Conservation (phyloP, 2,888 invertebrate genomes). For the Netelia virgata region DNA sequence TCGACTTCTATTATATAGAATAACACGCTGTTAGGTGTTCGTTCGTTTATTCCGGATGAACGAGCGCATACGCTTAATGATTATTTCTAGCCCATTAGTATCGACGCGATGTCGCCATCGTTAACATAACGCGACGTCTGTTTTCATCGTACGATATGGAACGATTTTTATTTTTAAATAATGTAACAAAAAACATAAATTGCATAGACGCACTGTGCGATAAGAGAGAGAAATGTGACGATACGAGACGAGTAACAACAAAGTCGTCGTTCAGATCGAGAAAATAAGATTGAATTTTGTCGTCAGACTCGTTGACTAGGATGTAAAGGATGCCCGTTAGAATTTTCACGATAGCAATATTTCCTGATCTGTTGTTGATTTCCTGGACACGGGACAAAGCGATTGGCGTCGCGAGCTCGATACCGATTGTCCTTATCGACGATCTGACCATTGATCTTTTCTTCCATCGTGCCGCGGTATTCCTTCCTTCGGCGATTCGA, state of each 20-base stretch:
- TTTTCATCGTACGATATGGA: too few species aligned
- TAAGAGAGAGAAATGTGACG: too few species aligned
- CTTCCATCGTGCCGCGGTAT: slow-evolving; percentile 13
- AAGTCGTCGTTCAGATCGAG: background rate
- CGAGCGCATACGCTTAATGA: background rate
- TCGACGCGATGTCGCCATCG: background rate
- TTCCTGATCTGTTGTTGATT: slow-evolving; percentile 48
- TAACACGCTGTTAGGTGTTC: background rate
- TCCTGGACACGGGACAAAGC: slow-evolving; percentile 37
- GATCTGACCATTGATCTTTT: slow-evolving; percentile 19
- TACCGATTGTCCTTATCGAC: slow-evolving; percentile 41
- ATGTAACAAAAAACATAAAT: too few species aligned
- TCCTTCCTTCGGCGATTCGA: slow-evolving; percentile 49
- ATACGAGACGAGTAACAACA: background rate
- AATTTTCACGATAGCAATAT: slow-evolving; percentile 53
- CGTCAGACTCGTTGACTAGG: slow-evolving; percentile 47
- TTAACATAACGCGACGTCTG: background rate
- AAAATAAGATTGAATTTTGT: slow-evolving; percentile 23
- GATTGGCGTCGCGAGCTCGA: slow-evolving; percentile 23
- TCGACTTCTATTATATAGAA: background rate
- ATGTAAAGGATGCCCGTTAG: slow-evolving; percentile 1
- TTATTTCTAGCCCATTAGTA: background rate
- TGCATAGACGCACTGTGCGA: too few species aligned
- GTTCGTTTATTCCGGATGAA: background rate
- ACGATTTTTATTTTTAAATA: too few species aligned